Base-by-base conservation (phyloP, 1,140 invertebrate genomes). In the Acromyrmex heyeri region DNA sequence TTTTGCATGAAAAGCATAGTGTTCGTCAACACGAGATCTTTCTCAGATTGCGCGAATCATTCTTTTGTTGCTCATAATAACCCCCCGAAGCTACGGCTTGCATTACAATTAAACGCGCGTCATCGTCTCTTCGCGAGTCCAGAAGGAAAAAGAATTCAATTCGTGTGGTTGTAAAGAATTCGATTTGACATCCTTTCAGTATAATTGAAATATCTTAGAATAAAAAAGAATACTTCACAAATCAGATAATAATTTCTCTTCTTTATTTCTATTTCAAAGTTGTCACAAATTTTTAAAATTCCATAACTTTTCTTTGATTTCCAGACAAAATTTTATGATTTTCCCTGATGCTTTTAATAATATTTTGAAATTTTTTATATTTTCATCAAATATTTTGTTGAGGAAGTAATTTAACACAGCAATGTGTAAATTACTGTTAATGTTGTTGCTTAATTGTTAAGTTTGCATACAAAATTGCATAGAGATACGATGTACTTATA, bases 71-170 rank as follows among this genome's bases (percentile, higher is more conserved):
- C 16, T 44, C 10, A 16, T 64, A 64, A 77, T 77, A 21, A 76
- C 4, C 16, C 62, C 75, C n/a, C 14, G 27, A 48, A 72, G 38
- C 16, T 77, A 27, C 24, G 5, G 38, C 38, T 62, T 62, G 21
- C 57, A 62, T 77, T 62, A 44, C 4, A 77, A 76, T 61, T 61
- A 76, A 61, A 24, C 18, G 12, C 30, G 16, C n/a, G 30, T 73
- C 57, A 57, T 50, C 4, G 50, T 27, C 7, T 34, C 18, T 12
- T n/a, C 24, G 27, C 18, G 50, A 7, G 6, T 27, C 7, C 2
- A 0, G 0, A 24, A 7, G 4, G 3, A 18, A 27, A 27, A 70
- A 24, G 18, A 72, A 53, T 53, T 53, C 50, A 72, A 72, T 53
- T 53, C 10, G 0, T 7, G 6, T 27, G 16, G 0, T 53, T 70